phyloP scores from a whole-genome alignment of 2,888 invertebrate genomes.

The Alviniconcha strummeri region DNA sequence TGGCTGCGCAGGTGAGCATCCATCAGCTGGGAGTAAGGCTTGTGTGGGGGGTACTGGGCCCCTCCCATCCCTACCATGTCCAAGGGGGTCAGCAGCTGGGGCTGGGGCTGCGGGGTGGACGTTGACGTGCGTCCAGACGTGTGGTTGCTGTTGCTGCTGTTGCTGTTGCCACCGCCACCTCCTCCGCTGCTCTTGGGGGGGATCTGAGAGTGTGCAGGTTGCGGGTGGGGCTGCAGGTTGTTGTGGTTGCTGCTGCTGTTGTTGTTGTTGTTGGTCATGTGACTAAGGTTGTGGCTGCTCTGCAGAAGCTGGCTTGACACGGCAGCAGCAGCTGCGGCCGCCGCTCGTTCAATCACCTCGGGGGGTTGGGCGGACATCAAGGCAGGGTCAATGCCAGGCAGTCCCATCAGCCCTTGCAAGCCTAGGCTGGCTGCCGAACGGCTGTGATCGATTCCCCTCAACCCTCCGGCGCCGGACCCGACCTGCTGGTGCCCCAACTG shows the following conservation, averaged over 20 bases:
- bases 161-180: slow-evolving; percentile 13
- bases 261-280: slow-evolving; percentile 19
- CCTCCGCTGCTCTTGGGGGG: slow-evolving; percentile 31
- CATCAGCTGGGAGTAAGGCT: slow-evolving; percentile 40
- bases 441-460: background rate
- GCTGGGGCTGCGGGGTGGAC: slow-evolving; percentile 21
- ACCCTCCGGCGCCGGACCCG: slow-evolving; percentile 1
- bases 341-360: slow-evolving; percentile 28
- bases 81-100: slow-evolving; percentile 32
- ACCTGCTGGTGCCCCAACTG: slow-evolving; percentile 19
- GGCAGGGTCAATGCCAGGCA: slow-evolving; percentile 27
- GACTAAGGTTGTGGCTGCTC: slow-evolving; percentile 10
- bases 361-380: slow-evolving; percentile 27
- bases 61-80: slow-evolving; percentile 38
- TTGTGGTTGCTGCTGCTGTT: slow-evolving; percentile 15
- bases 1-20: slow-evolving; percentile 42
- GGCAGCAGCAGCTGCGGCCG: slow-evolving; percentile 31
- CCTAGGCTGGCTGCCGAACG: slow-evolving; percentile 9
- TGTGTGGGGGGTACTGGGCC: slow-evolving; percentile 28
- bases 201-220: slow-evolving; percentile 37
- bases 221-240: slow-evolving; percentile 32
- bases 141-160: slow-evolving; percentile 1
- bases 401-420: slow-evolving; percentile 21
- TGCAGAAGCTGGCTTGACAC: slow-evolving; percentile 30
- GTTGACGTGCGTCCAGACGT: background rate